These are phyloP conservation scores for Planococcus citri DNA, from an alignment of 1,140 invertebrate species.

Conservation along the genomic window DNA sequence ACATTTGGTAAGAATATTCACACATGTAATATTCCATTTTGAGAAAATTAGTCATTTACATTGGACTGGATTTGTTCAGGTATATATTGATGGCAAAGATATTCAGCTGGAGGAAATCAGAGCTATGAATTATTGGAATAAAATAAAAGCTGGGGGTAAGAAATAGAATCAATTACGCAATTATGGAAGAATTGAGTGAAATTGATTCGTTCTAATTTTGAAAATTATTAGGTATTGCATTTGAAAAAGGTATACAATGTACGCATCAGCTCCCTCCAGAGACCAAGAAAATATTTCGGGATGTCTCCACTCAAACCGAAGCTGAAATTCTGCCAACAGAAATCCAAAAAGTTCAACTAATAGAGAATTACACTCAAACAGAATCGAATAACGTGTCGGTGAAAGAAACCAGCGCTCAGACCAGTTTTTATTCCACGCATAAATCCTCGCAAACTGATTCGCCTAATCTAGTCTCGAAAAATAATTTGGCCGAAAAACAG, in stretches of 20 bases:
- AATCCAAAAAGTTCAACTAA: not conserved
- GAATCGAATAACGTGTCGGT: not conserved
- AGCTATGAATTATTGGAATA: not conserved
- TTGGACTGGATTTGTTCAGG: not conserved
- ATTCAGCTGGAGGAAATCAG: not conserved
- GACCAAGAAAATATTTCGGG: too few species aligned
- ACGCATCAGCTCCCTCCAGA: too few species aligned
- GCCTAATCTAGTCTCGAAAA: too few species aligned
- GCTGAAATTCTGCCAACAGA: not conserved
- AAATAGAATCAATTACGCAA: too few species aligned
- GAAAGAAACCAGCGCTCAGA: not conserved
- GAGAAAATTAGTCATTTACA: not conserved
- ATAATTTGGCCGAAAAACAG: too few species aligned
- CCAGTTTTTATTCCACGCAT: not conserved
- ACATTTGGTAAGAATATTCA: not conserved
- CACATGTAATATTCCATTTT: not conserved
- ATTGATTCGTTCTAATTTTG: too few species aligned
- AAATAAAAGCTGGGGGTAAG: not conserved
- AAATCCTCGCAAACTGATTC: not conserved
- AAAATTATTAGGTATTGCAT: too few species aligned
- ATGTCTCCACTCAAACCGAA: not conserved
- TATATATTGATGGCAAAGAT: not conserved
- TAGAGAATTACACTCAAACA: not conserved
- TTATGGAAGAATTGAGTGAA: too few species aligned
- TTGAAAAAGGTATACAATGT: too few species aligned